Percentiles rank a stretch among this genome's conserved stretches.
Evolutionary conservation across 2,113 vertebrate genomes (phyloP).

Genomic region (Mixornis gularis): DNA sequence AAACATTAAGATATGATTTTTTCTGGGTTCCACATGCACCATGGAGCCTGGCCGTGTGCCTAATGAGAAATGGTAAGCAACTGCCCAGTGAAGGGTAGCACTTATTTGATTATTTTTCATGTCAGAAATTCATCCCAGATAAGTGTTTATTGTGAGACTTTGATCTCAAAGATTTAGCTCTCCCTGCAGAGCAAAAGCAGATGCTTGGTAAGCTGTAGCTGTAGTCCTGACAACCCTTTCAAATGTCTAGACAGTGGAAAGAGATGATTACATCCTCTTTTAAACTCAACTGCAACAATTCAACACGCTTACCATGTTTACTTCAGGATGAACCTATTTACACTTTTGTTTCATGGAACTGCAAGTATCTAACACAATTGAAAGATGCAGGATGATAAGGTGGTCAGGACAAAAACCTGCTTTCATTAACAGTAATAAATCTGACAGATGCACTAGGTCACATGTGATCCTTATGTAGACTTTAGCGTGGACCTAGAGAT

Average conservation of each 20-base stretch:
- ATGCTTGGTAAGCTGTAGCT: conserved; percentile 44
- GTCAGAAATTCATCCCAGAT: conserved; percentile 10
- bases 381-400: neutral
- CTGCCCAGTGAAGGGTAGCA: neutral
- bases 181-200: conserved; percentile 37
- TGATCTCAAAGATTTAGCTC: conserved; percentile 46
- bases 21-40: neutral
- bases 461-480: neutral
- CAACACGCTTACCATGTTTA: neutral
- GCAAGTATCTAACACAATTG: neutral
- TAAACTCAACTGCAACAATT: conserved; percentile 15
- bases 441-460: neutral
- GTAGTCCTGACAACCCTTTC: conserved; percentile 62
- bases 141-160: conserved; percentile 17
- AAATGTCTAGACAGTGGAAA: conserved; percentile 24
- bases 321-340: neutral
- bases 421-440: neutral
- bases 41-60: neutral
- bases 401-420: neutral
- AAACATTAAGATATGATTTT: neutral
- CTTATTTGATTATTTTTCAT: neutral
- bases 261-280: conserved; percentile 20
- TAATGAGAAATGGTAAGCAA: neutral
- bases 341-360: neutral
- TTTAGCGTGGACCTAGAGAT: neutral